Evolutionary conservation across 2,113 vertebrate genomes (phyloP), one percentile per base, ranked within the genome.

Genomic region (Perca fluviatilis): DNA sequence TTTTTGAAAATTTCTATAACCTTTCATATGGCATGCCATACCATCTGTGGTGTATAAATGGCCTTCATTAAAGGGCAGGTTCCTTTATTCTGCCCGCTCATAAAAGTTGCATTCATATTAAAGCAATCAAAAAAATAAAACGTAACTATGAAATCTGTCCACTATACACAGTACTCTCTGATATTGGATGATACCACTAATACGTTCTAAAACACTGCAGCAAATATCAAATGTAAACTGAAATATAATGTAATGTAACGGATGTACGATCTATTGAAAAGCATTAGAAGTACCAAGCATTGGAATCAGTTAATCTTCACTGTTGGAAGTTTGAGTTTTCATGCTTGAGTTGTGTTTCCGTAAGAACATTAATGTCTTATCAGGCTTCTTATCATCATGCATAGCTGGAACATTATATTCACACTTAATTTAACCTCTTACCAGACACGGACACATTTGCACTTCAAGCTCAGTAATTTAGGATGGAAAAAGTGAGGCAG

Each of bases 401-500:
- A 57, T 67, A 82, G 84, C 82, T 88, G 77, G 83, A 87, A 92
- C 84, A 83, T 87, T 86, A 82, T 82, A 88, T 86, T 92, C 89
- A 92, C 89, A 89, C 90, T 89, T 77, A 82, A 82, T 89, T 90
- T 53, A 85, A 86, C 84, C 88, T 89, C 80, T 84, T 76, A 67
- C 82, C 80, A 90, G 80, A 85, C 85, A 89, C 82, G 69, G 81
- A 90, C 67, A 86, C 85, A 84, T 90, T 94, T 91, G 82, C 89
- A 90, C 88, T 90, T 94, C 81, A 90, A 88, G 73, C 86, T 56
- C n/a, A 43, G 71, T 71, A 84, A 86, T 78, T 82, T 51, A 87
- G 47, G 46, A 36, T 0, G 69, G 60, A 85, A 83, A 89, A 88
- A 85, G 79, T 61, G 54, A 82, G 54, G 36, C 19, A 61, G 72